Evolutionary conservation across 1,140 invertebrate species (phyloP), one percentile per base, ranked within the genome.

Genomic region (Homalodisca vitripennis): DNA sequence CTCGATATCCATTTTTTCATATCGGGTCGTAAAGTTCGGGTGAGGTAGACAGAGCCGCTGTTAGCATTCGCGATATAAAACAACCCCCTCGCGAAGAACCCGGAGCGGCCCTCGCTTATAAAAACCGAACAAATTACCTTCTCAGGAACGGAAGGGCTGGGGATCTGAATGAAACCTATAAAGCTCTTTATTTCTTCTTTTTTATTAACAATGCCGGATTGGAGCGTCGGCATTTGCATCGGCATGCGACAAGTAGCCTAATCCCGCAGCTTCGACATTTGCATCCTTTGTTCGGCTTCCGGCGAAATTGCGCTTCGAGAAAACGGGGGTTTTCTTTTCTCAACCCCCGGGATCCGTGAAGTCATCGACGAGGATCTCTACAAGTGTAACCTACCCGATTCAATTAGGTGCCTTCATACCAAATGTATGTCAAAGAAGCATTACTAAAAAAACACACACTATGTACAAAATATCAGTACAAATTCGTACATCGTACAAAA

Each of bases 1-100:
- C 34, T 53, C 55, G 55, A 60, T 60, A 27, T 60, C 55, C 55
- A 60, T 60, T 60, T 60, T 60, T 60, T 60, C 55, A 60, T 60
- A 60, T 60, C 26, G 14, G 27, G 55, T 60, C 55, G 55, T 60
- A 60, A 60, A 60, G n/a, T 6, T 20, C 6, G n/a, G 22, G 48
- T n/a, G n/a, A n/a, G n/a, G 48, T n/a, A n/a, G n/a, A n/a, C n/a
- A 20, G 48, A 14, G 48, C 27, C 26, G 55, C 10, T 26, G 55
- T 60, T 12, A n/a, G 24, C 20, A 3, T 53, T 12, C 12, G 3
- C 24, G 55, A n/a, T 60, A 60, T 60, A 60, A 60, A 60, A 60
- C 55, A 60, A 60, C 55, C 55, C 55, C n/a, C 6, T n/a, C 6
- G 24, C 22, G 34, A 6, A 17, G 6, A 17, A 17, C 34, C 6